Conservation (phyloP, 1,140 invertebrate genomes). For the Rhizoglyphus robini region DNA sequence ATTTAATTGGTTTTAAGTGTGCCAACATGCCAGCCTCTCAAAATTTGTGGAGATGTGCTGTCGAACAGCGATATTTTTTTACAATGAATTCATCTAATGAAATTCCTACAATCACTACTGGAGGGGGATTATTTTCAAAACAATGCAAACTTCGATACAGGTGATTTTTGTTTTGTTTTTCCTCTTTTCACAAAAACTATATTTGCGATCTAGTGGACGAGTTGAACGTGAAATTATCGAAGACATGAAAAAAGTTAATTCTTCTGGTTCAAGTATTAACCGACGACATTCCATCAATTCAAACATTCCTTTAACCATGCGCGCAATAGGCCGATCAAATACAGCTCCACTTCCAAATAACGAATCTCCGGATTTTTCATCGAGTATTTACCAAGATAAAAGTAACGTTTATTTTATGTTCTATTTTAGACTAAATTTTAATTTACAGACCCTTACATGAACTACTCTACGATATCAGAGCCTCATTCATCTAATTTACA, state of each 20-base stretch:
- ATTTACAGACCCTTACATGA: slow-evolving; percentile 17
- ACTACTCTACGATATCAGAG: slow-evolving; percentile 20
- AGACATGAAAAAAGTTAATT: slow-evolving; percentile 36
- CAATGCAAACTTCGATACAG: slow-evolving; percentile 72
- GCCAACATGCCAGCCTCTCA: slow-evolving; percentile 72
- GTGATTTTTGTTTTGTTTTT: slow-evolving; percentile 26
- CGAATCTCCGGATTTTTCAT: slow-evolving; percentile 10
- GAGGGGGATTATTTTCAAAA: slow-evolving; percentile 84
- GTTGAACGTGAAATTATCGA: slow-evolving; percentile 74
- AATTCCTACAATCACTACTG: slow-evolving; percentile 67
- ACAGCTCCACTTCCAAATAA: slow-evolving; percentile 13
- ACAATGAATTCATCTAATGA: slow-evolving; percentile 74
- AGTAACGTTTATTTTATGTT: not conserved
- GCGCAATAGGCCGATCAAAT: slow-evolving; percentile 21
- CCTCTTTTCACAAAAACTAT: not conserved
- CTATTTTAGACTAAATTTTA: not conserved
- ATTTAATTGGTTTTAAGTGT: slow-evolving; percentile 90
- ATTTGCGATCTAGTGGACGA: slow-evolving; percentile 52
- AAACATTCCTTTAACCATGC: slow-evolving; percentile 4
- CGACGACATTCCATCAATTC: slow-evolving; percentile 20
- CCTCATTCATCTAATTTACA: not conserved
- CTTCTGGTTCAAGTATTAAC: not conserved
- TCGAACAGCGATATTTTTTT: slow-evolving; percentile 93
- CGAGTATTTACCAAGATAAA: slow-evolving; percentile 11
- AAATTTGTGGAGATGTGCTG: slow-evolving; percentile 87